phyloP scores from a whole-genome alignment of 2,797 vertebrate species.

The Sebastes hopkinsi region DNA sequence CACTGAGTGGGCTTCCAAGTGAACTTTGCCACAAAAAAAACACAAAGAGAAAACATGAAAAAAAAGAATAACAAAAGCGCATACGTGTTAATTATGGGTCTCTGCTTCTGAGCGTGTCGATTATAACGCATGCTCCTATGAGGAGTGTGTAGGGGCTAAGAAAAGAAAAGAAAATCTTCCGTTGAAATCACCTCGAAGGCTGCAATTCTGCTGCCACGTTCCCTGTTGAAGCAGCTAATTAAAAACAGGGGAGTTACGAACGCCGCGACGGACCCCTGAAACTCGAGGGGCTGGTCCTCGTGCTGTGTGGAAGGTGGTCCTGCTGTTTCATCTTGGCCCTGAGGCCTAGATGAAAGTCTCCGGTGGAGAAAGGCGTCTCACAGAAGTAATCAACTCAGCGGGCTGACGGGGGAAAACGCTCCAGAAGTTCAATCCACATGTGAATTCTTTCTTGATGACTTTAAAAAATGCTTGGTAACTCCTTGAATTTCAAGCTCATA shows the following conservation, averaged over 20 bases:
- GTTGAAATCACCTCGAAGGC: slow-evolving; percentile 69
- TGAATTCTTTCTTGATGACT: background rate
- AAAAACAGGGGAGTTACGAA: slow-evolving; percentile 63
- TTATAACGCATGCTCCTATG: slow-evolving; percentile 60
- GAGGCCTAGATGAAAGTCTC: slow-evolving; percentile 41
- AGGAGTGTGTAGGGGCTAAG: slow-evolving; percentile 43
- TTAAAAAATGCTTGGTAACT: background rate
- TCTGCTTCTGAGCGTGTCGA: slow-evolving; percentile 63
- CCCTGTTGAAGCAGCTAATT: slow-evolving; percentile 73
- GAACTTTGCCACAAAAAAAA: slow-evolving; percentile 40
- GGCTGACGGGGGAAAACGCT: background rate
- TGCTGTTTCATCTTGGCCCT: slow-evolving; percentile 56
- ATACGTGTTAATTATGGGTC: slow-evolving; percentile 77
- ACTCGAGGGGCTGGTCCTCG: slow-evolving; percentile 34
- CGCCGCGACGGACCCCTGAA: slow-evolving; percentile 12
- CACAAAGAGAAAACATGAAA: slow-evolving; percentile 5
- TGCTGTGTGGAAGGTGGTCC: slow-evolving; percentile 33
- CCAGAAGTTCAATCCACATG: background rate
- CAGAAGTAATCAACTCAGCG: slow-evolving; percentile 37
- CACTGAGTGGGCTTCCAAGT: slow-evolving; percentile 60
- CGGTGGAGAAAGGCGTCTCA: slow-evolving; percentile 18
- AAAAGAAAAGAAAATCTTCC: slow-evolving; percentile 59
- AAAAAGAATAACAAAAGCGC: slow-evolving; percentile 57
- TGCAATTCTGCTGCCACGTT: slow-evolving; percentile 75
- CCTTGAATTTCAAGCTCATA: background rate